Conservation (phyloP, 2,113 vertebrate species). For the Psettodes erumei region DNA sequence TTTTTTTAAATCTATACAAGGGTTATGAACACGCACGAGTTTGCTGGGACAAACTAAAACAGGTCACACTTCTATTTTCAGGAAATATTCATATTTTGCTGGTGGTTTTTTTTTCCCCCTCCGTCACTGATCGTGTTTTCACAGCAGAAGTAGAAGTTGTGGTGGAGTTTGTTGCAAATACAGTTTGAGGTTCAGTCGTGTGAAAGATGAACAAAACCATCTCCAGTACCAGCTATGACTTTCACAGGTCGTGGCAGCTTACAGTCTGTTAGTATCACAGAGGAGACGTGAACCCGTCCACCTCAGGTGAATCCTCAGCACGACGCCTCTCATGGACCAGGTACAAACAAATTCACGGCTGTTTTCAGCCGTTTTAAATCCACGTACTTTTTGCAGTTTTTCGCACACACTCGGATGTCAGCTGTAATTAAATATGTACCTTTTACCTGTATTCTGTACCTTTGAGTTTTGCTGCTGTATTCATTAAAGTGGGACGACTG, state of each 20-base stretch:
- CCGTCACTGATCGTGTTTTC: not conserved
- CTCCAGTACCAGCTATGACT: conserved; percentile 5
- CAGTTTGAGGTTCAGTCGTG: not conserved
- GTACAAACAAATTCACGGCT: too few species aligned
- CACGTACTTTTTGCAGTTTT: not conserved
- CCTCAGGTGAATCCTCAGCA: not conserved
- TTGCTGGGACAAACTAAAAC: conserved; percentile 4
- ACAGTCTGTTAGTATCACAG: not conserved
- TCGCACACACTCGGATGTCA: not conserved
- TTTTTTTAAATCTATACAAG: not conserved
- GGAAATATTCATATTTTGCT: conserved; percentile 1
- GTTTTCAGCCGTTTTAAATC: too few species aligned
- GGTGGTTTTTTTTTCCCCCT: not conserved
- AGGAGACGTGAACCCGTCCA: not conserved
- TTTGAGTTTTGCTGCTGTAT: not conserved
- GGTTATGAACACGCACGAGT: not conserved
- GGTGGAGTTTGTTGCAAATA: not conserved
- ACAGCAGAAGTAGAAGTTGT: conserved; percentile 22
- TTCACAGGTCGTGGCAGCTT: not conserved
- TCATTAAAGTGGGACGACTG: not conserved
- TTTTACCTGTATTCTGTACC: not conserved
- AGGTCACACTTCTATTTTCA: not conserved
- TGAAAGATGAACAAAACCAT: conserved; percentile 24
- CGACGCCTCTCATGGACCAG: not conserved
- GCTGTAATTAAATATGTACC: not conserved